Base-by-base conservation (phyloP, 2,888 invertebrate genomes). In the Sesamia inferens region DNA sequence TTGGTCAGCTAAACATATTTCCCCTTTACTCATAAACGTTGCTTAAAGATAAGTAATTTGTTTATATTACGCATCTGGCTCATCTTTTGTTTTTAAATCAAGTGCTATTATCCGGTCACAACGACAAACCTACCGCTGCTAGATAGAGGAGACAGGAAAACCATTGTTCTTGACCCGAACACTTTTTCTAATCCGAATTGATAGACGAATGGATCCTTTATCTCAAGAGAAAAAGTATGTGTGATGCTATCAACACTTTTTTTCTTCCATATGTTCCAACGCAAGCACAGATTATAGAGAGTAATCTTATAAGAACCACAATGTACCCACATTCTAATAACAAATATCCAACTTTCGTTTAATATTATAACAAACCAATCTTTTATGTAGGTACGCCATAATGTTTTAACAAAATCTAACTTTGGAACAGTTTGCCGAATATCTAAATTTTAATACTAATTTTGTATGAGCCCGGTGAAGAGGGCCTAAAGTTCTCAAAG, bases 361-460 rank as follows among this genome's bases (percentile, higher is more conserved):
- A 55, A 79, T 73, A 48, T 76, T 44, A 74, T 67, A 63, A 74
- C 48, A 70, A 76, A 62, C 54, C 64, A 69, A 78, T 81, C 19
- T 76, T 76, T 13, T 54, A 63, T 44, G 19, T 58, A 39, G 39
- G 39, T 39, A 61, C 63, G 39, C 63, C 22, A 55, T 69, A 62
- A 69, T 68, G 72, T 64, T 83, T 80, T 54, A 82, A 74, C 70
- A 48, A 68, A 74, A 68, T 75, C 70, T 42, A 68, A 75, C 71
- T 74, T 84, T 64, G 11, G 14, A 74, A 22, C 72, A 51, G 54
- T 69, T 81, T 47, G 19, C 59, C 22, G 66, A 82, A 74, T 47
- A 61, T 74, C 68, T 58, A 76, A 83, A 81, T 76, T 84, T 79
- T 72, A 79, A 82, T 74, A 82, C 76, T 74, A 72, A 82, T 84